phyloP scores from a whole-genome alignment of 2,113 vertebrate genomes.

The Campylomormyrus tamandua region DNA sequence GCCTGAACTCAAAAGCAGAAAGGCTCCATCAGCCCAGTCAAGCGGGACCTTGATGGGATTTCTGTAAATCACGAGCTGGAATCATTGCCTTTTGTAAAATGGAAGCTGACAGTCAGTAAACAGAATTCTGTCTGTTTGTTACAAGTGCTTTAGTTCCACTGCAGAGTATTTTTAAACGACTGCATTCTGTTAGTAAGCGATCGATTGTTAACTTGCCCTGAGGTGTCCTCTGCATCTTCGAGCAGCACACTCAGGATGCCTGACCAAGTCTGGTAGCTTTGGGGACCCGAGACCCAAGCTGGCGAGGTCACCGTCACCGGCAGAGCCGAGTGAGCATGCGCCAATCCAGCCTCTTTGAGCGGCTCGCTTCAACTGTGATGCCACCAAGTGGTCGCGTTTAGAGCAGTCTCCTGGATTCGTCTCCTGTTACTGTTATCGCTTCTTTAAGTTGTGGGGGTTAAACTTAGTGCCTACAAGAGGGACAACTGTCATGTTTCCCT shows the following conservation, averaged over 20 bases:
- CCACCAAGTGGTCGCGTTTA: conserved; percentile 14
- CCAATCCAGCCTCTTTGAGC: neutral
- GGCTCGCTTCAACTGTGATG: neutral
- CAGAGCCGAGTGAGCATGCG: neutral
- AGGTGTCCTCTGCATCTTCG: neutral
- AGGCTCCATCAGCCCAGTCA: neutral
- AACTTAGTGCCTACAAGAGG: conserved; percentile 51
- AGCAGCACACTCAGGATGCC: neutral
- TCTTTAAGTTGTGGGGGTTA: neutral
- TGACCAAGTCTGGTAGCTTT: neutral
- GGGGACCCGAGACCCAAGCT: neutral
- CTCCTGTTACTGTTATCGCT: conserved; percentile 40
- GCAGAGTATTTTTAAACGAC: conserved; percentile 42
- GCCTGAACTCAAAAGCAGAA: neutral
- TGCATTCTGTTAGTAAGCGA: conserved; percentile 43
- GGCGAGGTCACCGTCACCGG: neutral
- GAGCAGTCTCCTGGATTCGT: conserved; percentile 12
- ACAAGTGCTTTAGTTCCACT: conserved; percentile 60
- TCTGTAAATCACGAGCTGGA: conserved; percentile 10
- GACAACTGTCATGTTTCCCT: conserved; percentile 32
- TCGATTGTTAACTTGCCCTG: neutral
- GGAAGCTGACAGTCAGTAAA: conserved; percentile 5
- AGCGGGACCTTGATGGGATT: neutral
- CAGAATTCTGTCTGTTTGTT: conserved; percentile 30
- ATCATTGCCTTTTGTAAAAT: conserved; percentile 39